These are phyloP conservation scores for Nasonia vitripennis DNA, from an alignment of 1,140 invertebrate species.

Conservation along the genomic window DNA sequence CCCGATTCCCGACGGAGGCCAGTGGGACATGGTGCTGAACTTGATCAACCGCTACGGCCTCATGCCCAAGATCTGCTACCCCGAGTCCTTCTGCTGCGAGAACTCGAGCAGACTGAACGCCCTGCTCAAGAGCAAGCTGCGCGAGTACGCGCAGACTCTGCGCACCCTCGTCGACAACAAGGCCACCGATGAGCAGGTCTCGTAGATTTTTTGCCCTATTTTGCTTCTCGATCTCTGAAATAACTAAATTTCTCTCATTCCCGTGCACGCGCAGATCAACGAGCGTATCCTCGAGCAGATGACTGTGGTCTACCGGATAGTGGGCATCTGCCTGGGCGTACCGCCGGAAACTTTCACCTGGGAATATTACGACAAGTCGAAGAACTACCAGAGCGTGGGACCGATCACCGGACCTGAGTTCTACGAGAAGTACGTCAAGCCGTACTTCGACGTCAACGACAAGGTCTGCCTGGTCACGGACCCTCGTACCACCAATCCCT, in stretches of 20 bases:
- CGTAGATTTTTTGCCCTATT: not conserved
- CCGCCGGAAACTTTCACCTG: constrained; percentile 88
- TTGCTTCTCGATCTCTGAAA: not conserved
- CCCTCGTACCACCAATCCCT: constrained; percentile 85
- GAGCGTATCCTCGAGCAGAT: constrained; percentile 80
- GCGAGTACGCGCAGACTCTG: constrained; percentile 87
- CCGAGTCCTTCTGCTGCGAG: constrained; percentile 87
- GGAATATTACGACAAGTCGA: constrained; percentile 93
- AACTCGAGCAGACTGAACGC: constrained; percentile 83
- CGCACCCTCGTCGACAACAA: constrained; percentile 78
- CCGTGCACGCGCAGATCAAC: constrained; percentile 71
- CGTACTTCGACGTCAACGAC: constrained; percentile 87
- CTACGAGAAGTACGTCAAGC: constrained; percentile 87
- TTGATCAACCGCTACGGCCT: constrained; percentile 90
- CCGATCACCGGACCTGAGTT: constrained; percentile 87
- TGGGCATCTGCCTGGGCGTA: constrained; percentile 87
- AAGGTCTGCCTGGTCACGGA: constrained; percentile 92
- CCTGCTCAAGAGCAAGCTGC: constrained; percentile 87
- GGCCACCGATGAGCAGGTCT: constrained; percentile 77
- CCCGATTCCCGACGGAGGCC: constrained; percentile 90
- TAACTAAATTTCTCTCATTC: not conserved
- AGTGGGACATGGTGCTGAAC: constrained; percentile 95
- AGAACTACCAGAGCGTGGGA: constrained; percentile 84
- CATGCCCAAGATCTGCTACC: constrained; percentile 91
- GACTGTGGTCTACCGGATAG: constrained; percentile 86